phyloP scores from a whole-genome alignment of 92 coral and sea anemone genomes.

The Nematostella vectensis region DNA sequence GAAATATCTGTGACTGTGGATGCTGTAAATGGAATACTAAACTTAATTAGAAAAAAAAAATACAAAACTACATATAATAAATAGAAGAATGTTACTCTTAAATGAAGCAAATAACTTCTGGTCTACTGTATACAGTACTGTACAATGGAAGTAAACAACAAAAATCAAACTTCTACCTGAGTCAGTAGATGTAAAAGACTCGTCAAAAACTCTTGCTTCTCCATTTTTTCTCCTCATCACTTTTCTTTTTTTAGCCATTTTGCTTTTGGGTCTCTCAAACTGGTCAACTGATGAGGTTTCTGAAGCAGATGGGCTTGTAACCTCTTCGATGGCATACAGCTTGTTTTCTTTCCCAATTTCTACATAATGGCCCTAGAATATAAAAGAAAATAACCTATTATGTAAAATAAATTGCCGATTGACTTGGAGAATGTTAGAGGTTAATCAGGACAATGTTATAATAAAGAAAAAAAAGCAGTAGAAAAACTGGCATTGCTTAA shows the following conservation, averaged over 20 bases:
- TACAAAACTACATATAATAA: too few relatives aligned
- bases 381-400: not conserved
- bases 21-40: constrained; percentile 6
- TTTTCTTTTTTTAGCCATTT: constrained; percentile 62
- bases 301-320: constrained; percentile 21
- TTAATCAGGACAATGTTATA: too few relatives aligned
- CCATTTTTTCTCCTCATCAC: constrained; percentile 83
- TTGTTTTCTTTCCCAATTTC: constrained; percentile 42
- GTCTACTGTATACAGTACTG: too few relatives aligned
- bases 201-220: constrained; percentile 89
- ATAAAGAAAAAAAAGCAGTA: too few relatives aligned
- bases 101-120: too few relatives aligned
- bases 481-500: too few relatives aligned
- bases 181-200: constrained; percentile 73
- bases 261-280: constrained; percentile 30
- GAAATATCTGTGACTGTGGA: constrained; percentile 76
- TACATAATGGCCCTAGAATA: constrained; percentile 19
- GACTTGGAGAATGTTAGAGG: too few relatives aligned
- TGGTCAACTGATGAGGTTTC: constrained; percentile 35
- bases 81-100: too few relatives aligned
- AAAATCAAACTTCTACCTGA: too few relatives aligned
- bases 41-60: not conserved
- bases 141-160: too few relatives aligned
- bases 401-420: too few relatives aligned
- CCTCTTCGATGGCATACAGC: constrained; percentile 16